These are phyloP conservation scores for Macrophya annulata DNA, from an alignment of 2,888 invertebrate genomes.

Conservation along the genomic window DNA sequence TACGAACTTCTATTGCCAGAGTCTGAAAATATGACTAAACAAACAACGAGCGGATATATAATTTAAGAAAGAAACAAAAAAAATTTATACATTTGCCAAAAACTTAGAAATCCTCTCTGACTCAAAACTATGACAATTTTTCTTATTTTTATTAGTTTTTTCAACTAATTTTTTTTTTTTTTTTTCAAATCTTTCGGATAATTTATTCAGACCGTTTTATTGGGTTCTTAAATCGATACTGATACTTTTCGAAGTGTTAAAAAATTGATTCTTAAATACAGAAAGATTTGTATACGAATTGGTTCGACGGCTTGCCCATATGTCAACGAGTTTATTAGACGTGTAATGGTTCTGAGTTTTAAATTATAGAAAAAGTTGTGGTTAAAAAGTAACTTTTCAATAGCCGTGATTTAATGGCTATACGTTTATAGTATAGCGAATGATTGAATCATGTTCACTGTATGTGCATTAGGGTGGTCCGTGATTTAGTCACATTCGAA, in stretches of 20 bases:
- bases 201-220: background rate
- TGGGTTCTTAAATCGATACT: background rate
- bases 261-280: background rate
- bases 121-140: background rate
- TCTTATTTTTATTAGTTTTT: background rate
- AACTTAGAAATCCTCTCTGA: background rate
- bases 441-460: background rate
- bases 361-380: no score
- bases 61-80: background rate
- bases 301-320: background rate
- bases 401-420: background rate
- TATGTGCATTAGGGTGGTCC: background rate
- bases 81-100: background rate
- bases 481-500: no score
- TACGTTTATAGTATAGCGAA: background rate
- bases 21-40: constrained; percentile 7
- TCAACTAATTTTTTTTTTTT: background rate
- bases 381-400: no score
- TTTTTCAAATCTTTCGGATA: background rate
- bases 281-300: background rate
- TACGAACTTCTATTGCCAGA: constrained; percentile 11
- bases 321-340: background rate
- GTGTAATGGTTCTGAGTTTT: background rate
- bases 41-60: constrained; percentile 21
- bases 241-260: background rate